These are phyloP conservation scores for Strigops habroptila DNA, from an alignment of 2,113 vertebrate genomes.

Conservation along the genomic window DNA sequence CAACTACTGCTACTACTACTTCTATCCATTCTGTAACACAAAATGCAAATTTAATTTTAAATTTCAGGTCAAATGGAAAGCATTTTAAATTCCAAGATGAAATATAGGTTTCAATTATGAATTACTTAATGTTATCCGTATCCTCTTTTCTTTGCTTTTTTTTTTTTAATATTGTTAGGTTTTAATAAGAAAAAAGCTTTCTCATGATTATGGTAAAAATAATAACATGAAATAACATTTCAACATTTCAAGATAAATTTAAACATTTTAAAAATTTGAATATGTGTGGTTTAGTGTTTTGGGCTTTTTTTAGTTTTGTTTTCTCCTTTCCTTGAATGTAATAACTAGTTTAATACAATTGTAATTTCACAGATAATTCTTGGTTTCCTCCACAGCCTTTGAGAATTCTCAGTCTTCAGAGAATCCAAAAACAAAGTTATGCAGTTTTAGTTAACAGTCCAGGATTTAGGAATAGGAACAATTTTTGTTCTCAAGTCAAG, in stretches of 20 bases:
- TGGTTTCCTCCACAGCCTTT: background rate
- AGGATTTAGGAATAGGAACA: background rate
- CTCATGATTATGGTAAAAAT: background rate
- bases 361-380: background rate
- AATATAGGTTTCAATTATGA: background rate
- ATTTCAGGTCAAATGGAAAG: background rate
- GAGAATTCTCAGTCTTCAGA: background rate
- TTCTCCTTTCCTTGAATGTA: background rate
- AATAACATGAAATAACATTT: background rate
- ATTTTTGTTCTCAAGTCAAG: constrained; percentile 5
- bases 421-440: background rate
- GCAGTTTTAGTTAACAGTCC: background rate
- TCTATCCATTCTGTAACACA: background rate
- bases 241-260: background rate
- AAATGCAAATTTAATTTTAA: background rate
- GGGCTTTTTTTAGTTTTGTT: background rate
- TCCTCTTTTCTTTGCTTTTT: background rate
- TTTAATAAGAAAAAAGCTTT: background rate
- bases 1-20: background rate
- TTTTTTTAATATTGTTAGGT: accelerated
- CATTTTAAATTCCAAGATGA: background rate
- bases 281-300: background rate
- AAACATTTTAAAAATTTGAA: background rate
- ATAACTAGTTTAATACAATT: background rate
- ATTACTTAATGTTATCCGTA: background rate